Conservation (phyloP, 2,113 vertebrate species). For the Aptenodytes forsteri region DNA sequence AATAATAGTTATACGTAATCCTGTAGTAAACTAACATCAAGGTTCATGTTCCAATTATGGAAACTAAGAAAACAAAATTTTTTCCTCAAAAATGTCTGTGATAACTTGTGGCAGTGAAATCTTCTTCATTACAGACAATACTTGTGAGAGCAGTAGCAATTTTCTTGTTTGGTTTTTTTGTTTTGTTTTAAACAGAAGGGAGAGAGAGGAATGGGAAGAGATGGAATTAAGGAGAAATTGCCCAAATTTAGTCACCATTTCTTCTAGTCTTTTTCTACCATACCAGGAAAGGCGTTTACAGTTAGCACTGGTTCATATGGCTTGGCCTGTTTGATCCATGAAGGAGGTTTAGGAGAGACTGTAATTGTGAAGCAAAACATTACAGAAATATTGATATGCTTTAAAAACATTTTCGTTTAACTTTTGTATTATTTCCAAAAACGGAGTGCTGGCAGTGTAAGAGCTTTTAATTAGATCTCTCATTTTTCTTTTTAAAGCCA, state of each 20-base stretch:
- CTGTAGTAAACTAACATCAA: neutral
- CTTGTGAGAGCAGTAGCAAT: neutral
- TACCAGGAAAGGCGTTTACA: neutral
- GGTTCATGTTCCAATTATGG: neutral
- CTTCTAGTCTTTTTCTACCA: rapidly evolving
- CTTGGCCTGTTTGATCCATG: neutral
- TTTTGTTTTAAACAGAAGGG: neutral
- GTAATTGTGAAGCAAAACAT: neutral
- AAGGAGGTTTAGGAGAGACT: neutral
- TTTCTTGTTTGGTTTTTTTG: neutral
- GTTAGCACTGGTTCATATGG: neutral
- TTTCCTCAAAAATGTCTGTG: neutral
- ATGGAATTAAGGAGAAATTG: neutral
- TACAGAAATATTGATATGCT: neutral
- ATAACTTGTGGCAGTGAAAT: neutral
- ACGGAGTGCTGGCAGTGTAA: neutral
- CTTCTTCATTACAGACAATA: neutral
- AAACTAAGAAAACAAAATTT: neutral
- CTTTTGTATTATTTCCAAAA: neutral
- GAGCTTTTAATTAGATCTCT: slow-evolving; percentile 18
- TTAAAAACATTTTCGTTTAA: neutral
- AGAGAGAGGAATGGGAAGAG: neutral
- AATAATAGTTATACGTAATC: neutral
- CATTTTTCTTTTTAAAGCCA: slow-evolving; percentile 7
- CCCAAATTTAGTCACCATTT: neutral